Percentiles rank a stretch among this genome's conserved stretches.
Evolutionary conservation across 2,113 vertebrate species (phyloP).

Genomic region (Nibea albiflora): DNA sequence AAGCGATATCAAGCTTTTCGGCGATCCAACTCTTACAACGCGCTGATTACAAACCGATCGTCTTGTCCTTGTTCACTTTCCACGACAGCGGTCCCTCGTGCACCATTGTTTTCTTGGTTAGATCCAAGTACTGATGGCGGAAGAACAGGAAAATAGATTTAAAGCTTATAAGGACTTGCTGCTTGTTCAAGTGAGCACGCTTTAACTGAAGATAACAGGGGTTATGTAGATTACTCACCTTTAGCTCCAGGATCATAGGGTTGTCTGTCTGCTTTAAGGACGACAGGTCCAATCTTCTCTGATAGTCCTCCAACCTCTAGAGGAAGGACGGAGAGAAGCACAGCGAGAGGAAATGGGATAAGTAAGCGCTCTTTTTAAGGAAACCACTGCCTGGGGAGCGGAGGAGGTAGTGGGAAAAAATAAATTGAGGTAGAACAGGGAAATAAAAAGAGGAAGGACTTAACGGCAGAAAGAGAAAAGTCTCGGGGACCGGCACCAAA

Average conservation of each 20-base stretch:
- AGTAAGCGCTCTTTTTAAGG: conserved; percentile 20
- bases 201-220: conserved; percentile 20
- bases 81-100: conserved; percentile 96
- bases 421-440: conserved; percentile 1
- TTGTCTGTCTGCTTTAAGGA: conserved; percentile 95
- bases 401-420: background rate
- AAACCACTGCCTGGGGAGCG: conserved; percentile 26
- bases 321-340: background rate
- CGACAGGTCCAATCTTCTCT: conserved; percentile 94
- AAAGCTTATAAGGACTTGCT: background rate
- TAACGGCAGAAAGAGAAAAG: conserved; percentile 21
- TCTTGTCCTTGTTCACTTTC: conserved; percentile 99
- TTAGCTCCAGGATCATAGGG: conserved; percentile 94
- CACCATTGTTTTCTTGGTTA: conserved; percentile 97
- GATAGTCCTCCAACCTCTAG: conserved; percentile 97
- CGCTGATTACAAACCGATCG: conserved; percentile 86
- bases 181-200: background rate
- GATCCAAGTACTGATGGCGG: conserved; percentile 91
- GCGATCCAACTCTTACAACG: background rate
- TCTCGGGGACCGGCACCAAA: background rate
- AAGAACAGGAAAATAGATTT: background rate
- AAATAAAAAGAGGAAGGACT: conserved; percentile 3
- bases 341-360: background rate
- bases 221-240: conserved; percentile 82
- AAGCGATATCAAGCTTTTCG: background rate